These are phyloP conservation scores for Isurus oxyrinchus DNA, from an alignment of 2,113 vertebrate species.

Conservation along the genomic window DNA sequence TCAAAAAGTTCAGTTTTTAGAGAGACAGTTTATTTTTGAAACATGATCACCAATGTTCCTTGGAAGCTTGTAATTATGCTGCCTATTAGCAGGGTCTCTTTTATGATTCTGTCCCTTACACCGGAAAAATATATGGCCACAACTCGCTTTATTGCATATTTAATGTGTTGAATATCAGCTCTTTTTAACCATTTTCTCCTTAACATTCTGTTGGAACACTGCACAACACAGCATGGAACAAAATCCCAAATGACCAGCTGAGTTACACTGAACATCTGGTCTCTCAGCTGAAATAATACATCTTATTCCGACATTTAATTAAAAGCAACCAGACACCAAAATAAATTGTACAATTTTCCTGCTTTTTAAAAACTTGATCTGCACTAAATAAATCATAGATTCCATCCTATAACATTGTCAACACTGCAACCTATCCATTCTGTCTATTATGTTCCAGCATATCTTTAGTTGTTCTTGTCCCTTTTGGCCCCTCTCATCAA, in stretches of 20 bases:
- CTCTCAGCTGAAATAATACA: background rate
- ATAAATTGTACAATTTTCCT: background rate
- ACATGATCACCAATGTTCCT: background rate
- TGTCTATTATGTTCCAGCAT: background rate
- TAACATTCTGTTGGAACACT: background rate
- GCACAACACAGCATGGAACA: background rate
- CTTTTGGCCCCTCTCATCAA: background rate
- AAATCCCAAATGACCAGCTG: background rate
- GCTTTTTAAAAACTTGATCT: background rate
- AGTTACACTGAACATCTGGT: background rate
- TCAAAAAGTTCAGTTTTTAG: too few relatives aligned
- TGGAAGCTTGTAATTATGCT: background rate
- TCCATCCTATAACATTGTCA: background rate
- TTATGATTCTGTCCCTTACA: background rate
- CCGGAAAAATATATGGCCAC: background rate
- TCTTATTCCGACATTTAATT: background rate
- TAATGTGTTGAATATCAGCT: background rate
- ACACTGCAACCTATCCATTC: background rate
- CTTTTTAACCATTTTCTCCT: background rate
- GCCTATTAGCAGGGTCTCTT: background rate
- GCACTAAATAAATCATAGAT: background rate
- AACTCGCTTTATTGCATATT: background rate
- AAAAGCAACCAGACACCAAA: background rate
- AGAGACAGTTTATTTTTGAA: background rate
- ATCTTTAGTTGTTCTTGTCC: background rate